Percentiles rank a stretch among this genome's conserved stretches.
phyloP scores from a whole-genome alignment of 2,888 invertebrate species.

The Epistrophe eligans region DNA sequence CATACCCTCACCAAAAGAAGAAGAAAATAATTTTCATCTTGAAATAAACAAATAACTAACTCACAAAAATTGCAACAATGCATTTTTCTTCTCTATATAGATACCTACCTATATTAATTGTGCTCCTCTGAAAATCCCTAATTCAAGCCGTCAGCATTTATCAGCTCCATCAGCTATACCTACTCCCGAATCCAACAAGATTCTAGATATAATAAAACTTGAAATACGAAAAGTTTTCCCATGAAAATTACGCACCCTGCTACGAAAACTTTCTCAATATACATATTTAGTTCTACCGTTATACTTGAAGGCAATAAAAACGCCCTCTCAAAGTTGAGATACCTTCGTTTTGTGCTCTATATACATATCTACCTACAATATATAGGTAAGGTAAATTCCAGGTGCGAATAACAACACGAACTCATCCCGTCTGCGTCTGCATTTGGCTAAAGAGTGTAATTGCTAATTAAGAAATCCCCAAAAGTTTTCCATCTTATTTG shows the following conservation, averaged over 20 bases:
- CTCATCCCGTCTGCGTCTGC: background rate
- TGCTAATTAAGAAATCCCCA: constrained; percentile 73
- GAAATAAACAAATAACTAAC: constrained; percentile 39
- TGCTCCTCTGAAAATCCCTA: background rate
- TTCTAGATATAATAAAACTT: constrained; percentile 30
- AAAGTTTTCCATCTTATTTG: constrained; percentile 62
- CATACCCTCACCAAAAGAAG: background rate
- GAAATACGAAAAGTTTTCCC: constrained; percentile 60
- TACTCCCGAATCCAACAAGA: constrained; percentile 2
- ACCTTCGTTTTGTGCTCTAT: constrained; percentile 10
- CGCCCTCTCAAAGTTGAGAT: constrained; percentile 15
- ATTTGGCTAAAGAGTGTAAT: constrained; percentile 44
- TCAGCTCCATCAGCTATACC: constrained; percentile 15
- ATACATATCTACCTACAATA: background rate
- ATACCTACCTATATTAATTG: background rate
- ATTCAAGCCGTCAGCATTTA: constrained; percentile 16
- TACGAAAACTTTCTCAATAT: background rate
- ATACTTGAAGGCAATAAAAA: background rate
- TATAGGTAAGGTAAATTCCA: constrained; percentile 35
- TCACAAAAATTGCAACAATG: constrained; percentile 38
- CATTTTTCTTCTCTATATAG: constrained; percentile 1
- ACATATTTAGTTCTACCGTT: background rate
- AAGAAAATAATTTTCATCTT: constrained; percentile 1
- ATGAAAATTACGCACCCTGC: constrained; percentile 22
- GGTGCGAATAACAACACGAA: constrained; percentile 56